A percentile compares a stretch with the other conserved stretches of the same genome.
Evolutionary conservation across 2,113 vertebrate genomes (phyloP).

Genomic region (Megaceryle torquata): DNA sequence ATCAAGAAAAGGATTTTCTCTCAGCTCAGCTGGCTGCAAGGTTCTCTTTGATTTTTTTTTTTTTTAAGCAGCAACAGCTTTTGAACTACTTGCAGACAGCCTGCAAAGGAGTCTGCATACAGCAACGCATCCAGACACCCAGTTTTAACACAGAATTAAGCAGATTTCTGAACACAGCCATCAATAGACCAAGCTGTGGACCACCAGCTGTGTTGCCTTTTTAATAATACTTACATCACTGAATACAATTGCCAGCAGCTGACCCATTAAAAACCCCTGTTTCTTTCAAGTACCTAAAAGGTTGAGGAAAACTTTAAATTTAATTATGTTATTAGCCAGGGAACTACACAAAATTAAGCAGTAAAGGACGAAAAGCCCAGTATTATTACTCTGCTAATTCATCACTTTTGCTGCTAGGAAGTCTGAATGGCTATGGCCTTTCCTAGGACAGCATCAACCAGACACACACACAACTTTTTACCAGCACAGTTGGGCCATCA

Average conservation of each 20-base stretch:
- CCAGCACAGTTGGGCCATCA: rapidly evolving
- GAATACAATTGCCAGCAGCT: not conserved
- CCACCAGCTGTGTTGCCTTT: not conserved
- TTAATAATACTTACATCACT: not conserved
- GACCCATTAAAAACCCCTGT: not conserved
- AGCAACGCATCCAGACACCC: not conserved
- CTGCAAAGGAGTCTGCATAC: not conserved
- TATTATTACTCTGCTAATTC: not conserved
- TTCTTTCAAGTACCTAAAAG: not conserved
- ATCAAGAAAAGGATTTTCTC: not conserved
- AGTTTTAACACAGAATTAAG: not conserved
- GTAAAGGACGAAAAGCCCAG: not conserved
- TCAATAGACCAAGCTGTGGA: not conserved
- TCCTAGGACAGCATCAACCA: not conserved
- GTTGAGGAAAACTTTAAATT: not conserved
- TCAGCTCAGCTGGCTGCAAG: not conserved
- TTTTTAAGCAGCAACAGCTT: not conserved
- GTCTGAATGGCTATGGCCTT: not conserved
- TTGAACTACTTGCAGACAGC: not conserved
- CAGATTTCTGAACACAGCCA: not conserved
- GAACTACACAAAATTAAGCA: not conserved
- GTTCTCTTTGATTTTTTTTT: not conserved
- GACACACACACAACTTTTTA: not conserved
- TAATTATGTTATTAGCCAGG: not conserved
- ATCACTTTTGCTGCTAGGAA: not conserved